Percentiles rank a stretch among this genome's conserved stretches.
Conservation (phyloP, 2,113 vertebrate species). For the Anolis sagrei region DNA sequence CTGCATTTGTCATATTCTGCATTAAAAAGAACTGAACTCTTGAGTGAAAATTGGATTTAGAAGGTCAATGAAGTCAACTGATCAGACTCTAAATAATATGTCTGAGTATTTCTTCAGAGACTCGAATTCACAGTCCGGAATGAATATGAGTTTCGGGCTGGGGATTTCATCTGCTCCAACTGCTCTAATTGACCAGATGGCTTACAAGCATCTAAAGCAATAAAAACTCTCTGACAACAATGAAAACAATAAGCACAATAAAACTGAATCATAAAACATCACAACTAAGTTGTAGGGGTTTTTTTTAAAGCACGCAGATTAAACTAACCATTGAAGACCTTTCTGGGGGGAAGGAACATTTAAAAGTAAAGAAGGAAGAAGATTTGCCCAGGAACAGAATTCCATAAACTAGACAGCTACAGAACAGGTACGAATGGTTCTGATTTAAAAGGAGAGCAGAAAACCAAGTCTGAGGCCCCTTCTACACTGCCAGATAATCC, state of each 20-base stretch:
- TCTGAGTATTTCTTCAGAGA: conserved; percentile 27
- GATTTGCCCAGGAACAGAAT: background rate
- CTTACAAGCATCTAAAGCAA: background rate
- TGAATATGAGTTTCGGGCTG: conserved; percentile 10
- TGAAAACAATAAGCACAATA: background rate
- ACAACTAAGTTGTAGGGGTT: background rate
- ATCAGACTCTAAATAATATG: conserved; percentile 1
- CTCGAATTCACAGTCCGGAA: background rate
- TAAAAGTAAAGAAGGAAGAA: background rate
- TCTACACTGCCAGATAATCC: too few species aligned
- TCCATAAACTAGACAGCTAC: background rate
- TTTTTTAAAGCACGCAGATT: background rate
- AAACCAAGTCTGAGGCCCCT: background rate
- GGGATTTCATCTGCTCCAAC: background rate
- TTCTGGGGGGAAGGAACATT: background rate
- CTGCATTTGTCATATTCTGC: conserved; percentile 14
- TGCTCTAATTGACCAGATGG: background rate
- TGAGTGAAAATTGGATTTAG: conserved; percentile 19
- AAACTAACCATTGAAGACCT: background rate
- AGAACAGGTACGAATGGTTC: background rate
- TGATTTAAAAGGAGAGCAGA: background rate
- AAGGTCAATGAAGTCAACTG: conserved; percentile 10
- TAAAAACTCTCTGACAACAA: background rate
- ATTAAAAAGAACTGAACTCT: conserved; percentile 9
- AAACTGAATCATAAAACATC: background rate